These are phyloP conservation scores for Nibea albiflora DNA, from an alignment of 2,113 vertebrate genomes.

Conservation along the genomic window DNA sequence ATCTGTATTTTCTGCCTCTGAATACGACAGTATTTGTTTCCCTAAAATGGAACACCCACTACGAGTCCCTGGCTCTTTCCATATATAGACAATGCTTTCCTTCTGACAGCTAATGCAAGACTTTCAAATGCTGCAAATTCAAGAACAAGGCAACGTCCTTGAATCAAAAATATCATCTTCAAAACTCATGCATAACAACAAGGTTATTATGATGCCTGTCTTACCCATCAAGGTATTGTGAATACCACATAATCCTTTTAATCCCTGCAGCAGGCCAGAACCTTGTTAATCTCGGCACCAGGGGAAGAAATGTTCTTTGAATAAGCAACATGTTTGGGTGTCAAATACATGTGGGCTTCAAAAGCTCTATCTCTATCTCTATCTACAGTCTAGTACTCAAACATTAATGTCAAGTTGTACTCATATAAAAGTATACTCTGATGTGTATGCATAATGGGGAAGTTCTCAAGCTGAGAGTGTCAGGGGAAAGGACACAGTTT, in stretches of 20 bases:
- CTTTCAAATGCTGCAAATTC: slow-evolving; percentile 23
- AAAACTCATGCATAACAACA: slow-evolving; percentile 58
- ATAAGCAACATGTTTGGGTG: slow-evolving; percentile 24
- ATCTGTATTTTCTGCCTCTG: neutral
- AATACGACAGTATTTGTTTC: neutral
- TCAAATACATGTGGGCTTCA: slow-evolving; percentile 16
- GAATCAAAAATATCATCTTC: slow-evolving; percentile 49
- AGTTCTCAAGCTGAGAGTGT: neutral
- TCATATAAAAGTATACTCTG: neutral
- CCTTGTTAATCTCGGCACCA: slow-evolving; percentile 32
- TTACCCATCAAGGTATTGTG: slow-evolving; percentile 40
- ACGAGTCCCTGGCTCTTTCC: neutral
- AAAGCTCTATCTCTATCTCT: slow-evolving; percentile 3
- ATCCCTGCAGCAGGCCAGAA: slow-evolving; percentile 35
- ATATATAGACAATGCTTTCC: slow-evolving; percentile 4
- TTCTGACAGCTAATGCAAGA: slow-evolving; percentile 7
- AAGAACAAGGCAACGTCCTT: slow-evolving; percentile 31
- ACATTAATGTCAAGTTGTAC: neutral
- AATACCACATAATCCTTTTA: slow-evolving; percentile 42
- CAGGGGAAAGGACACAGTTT: neutral
- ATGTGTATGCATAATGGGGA: neutral
- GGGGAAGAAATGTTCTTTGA: slow-evolving; percentile 3
- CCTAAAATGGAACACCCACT: neutral
- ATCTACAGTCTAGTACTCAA: neutral
- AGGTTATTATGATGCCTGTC: slow-evolving; percentile 49